Percentiles rank a stretch among this genome's conserved stretches.
phyloP scores from a whole-genome alignment of 2,797 vertebrate species.

The Acanthiza pusilla region DNA sequence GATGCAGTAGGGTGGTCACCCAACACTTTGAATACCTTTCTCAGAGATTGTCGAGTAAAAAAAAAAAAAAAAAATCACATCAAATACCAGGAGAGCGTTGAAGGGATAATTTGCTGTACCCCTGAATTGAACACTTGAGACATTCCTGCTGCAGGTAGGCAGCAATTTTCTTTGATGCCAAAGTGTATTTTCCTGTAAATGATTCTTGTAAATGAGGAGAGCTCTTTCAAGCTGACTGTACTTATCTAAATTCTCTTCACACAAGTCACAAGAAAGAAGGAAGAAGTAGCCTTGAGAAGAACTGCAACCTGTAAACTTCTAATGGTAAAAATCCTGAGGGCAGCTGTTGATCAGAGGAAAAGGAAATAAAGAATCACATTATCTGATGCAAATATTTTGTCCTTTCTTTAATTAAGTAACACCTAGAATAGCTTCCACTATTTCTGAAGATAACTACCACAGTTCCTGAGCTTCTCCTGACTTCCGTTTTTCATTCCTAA shows the following conservation, averaged over 20 bases:
- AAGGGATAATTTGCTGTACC: not conserved
- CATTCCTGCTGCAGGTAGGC: not conserved
- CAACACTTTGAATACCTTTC: not conserved
- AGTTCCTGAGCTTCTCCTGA: not conserved
- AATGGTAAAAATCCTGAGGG: not conserved
- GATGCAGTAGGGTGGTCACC: no score
- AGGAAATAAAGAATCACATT: not conserved
- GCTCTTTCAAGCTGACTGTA: not conserved
- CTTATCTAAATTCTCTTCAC: not conserved
- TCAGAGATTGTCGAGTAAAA: rapidly evolving
- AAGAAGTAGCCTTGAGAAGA: not conserved
- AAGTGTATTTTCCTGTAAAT: not conserved
- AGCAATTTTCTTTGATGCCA: not conserved
- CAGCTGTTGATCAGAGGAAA: not conserved
- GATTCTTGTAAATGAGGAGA: not conserved
- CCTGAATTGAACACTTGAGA: not conserved
- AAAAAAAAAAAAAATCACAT: no score
- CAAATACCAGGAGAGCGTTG: not conserved
- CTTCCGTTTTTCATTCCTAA: not conserved
- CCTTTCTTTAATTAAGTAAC: not conserved
- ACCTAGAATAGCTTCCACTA: not conserved
- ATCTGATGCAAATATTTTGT: not conserved
- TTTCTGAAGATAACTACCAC: not conserved
- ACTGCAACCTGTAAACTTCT: not conserved
- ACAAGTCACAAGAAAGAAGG: not conserved